Evolutionary conservation across 37 sponge, comb jelly and placozoan species (phyloP), one percentile per base, ranked within the genome.

Genomic region (Cliona cf. orientalis): DNA sequence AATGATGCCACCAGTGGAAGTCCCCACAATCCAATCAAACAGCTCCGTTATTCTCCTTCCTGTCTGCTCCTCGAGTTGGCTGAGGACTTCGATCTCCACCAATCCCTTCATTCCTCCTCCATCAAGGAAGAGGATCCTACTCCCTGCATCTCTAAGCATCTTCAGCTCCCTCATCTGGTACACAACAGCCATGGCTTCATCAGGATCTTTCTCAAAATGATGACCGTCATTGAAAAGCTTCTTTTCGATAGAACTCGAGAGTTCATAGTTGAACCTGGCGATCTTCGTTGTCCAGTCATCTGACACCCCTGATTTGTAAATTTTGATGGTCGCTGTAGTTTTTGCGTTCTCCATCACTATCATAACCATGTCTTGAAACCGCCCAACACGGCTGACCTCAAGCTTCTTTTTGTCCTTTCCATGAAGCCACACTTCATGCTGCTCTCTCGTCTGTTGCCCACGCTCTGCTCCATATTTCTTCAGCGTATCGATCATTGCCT

Each of bases 31-130:
- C 83, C 83, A 83, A 32, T 83, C 83, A 83, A 83, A 83, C 65
- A 83, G 83, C 62, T 83, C 83, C 19, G 66, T 74, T 7, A 83
- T 41, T 36, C 63, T 73, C 38, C 74, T 63, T 3, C 83, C 83
- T 5, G 83, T 73, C 22, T 46, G 35, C 75, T 49, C 38, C 64
- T 83, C 83, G 11, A 83, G 63, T 35, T 64, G 34, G 33, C 60
- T 60, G 53, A 83, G 66, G 0, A 89, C 49, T 32, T 89, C 84
- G 19, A 89, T 89, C 73, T 84, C 74, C 29, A 89, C 79, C n/a
- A 89, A 69, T 14, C 90, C 90, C 35, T 75, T 78, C 31, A 89
- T 83, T 23, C 90, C 84, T 66, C 90, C 90, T 25, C 90, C 90
- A 73, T 89, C 90, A 33, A 89, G 84, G 38, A 65, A 83, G 44